Percentiles rank a stretch among this genome's conserved stretches.
These are phyloP conservation scores for Tetrao urogallus DNA, from an alignment of 2,113 vertebrate genomes.

Conservation along the genomic window DNA sequence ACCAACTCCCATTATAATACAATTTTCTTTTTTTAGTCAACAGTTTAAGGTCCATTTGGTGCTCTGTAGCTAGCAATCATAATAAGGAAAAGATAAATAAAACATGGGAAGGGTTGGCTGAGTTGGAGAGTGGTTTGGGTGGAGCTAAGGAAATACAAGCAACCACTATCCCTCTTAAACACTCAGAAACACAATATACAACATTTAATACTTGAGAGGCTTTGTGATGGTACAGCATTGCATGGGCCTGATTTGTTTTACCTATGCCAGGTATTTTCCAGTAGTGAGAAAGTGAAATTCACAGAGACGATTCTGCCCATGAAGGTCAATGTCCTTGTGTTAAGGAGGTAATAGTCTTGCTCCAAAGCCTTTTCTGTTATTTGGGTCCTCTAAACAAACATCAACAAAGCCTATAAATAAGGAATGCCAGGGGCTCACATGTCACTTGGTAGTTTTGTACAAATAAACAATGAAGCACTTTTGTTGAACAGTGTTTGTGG, in stretches of 20 bases:
- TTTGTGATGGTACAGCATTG: not conserved
- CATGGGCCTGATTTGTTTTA: not conserved
- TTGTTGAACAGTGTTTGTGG: not conserved
- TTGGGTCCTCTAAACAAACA: not conserved
- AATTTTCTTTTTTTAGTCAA: not conserved
- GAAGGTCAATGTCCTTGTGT: not conserved
- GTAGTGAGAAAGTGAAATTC: not conserved
- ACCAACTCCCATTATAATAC: not conserved
- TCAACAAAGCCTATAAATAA: not conserved
- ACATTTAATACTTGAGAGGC: not conserved
- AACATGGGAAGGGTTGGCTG: not conserved
- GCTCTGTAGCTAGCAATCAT: not conserved
- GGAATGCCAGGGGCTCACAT: not conserved
- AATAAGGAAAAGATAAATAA: not conserved
- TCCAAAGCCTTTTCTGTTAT: not conserved
- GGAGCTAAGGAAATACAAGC: not conserved
- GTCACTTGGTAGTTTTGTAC: not conserved
- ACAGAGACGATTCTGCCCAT: not conserved
- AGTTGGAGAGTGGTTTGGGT: not conserved
- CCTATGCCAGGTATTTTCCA: not conserved
- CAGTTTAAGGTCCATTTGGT: not conserved
- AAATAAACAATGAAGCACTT: not conserved
- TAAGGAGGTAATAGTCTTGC: not conserved
- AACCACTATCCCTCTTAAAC: not conserved
- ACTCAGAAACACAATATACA: not conserved